phyloP scores from a whole-genome alignment of 37 sponge, comb jelly and placozoan genomes.

The Aphrocallistes beatrix region DNA sequence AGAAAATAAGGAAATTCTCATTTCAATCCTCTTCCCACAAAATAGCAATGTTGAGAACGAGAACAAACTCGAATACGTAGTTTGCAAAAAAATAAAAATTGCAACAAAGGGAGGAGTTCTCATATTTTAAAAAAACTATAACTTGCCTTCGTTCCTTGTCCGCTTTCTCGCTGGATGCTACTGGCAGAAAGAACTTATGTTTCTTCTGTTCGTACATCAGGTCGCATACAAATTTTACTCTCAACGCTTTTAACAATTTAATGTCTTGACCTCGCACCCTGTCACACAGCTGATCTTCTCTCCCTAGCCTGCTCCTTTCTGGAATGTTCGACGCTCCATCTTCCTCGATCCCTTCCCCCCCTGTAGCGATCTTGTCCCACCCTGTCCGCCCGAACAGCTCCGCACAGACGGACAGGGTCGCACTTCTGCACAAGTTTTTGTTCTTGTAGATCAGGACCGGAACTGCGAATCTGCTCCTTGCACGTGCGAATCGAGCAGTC shows the following conservation, averaged over 20 bases:
- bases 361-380: conserved; percentile 53
- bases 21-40: too few species aligned
- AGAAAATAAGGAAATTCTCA: too few species aligned
- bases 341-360: conserved; percentile 25
- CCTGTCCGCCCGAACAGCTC: conserved; percentile 77
- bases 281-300: conserved; percentile 59
- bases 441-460: conserved; percentile 75
- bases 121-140: too few species aligned
- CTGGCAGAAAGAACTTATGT: conserved; percentile 55
- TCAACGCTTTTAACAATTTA: conserved; percentile 59
- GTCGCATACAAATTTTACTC: conserved; percentile 75
- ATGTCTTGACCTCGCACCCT: conserved; percentile 61
- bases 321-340: conserved; percentile 55
- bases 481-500: conserved; percentile 64
- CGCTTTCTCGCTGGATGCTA: conserved; percentile 88
- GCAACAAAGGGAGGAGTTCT: too few species aligned
- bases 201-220: conserved; percentile 98
- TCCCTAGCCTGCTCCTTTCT: conserved; percentile 12
- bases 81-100: too few species aligned
- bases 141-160: conserved; percentile 46
- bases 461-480: conserved; percentile 72
- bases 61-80: too few species aligned
- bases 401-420: conserved; percentile 70
- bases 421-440: conserved; percentile 80
- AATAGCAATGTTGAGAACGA: too few species aligned